Base-by-base conservation (phyloP, 2,113 vertebrate species). In the Coracopsis vasa region DNA sequence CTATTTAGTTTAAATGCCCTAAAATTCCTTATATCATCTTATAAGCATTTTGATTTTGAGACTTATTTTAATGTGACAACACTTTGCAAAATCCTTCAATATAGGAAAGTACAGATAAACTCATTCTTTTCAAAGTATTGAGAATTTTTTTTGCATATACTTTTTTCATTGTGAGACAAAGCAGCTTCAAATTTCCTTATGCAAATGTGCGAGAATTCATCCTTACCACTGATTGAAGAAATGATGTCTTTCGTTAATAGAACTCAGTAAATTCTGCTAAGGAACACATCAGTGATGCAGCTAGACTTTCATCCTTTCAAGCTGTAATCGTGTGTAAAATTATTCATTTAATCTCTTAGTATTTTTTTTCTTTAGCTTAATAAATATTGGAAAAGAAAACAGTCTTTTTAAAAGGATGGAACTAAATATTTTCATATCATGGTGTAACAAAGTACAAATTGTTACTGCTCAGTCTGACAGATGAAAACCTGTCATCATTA, bases 221-320 rank as follows among this genome's bases (percentile, higher is more conserved):
- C 2, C 54, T 72, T 67, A 42, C 33, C 24, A 82, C 27, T 78
- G 62, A 82, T 45, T 83, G 64, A 28, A 87, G 67, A 88, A 77
- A 94, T 31, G 1, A 84, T 86, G 28, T 62, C 37, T 95, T 91
- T 83, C 94, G 86, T 91, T 96, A 95, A 94, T 84, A 80, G 64
- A 89, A 86, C 17, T 77, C 45, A 91, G 45, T 60, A 87, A 87
- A 85, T 90, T 91, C 69, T 88, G 27, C 37, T 85, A 80, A 74
- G 60, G 53, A 94, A 64, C 53, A 74, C 25, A 80, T 80, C 78
- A 74, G 23, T 71, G 31, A 72, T 74, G 58, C 87, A 95, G 82
- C 19, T 35, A 91, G 78, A 65, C 56, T 96, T 90, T 88, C 37
- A 81, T 92, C 42, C 33, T 85, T 93, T 90, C 65, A 80, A 56